phyloP scores from a whole-genome alignment of 2,113 vertebrate genomes.

The Hoplias malabaricus region DNA sequence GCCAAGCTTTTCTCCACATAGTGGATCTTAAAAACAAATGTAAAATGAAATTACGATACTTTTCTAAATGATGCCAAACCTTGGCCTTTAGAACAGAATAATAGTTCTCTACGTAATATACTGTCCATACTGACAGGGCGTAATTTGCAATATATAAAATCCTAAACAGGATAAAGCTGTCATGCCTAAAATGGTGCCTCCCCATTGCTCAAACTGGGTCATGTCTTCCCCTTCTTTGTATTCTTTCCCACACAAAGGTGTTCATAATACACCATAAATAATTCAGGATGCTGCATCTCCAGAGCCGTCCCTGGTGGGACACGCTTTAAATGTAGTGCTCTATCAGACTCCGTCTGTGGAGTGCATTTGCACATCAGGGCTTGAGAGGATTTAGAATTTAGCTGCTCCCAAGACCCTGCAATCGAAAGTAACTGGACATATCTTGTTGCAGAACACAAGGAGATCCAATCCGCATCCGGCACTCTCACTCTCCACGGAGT shows the following conservation, averaged over 20 bases:
- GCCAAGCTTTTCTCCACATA: too few species aligned
- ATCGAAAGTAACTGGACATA: background rate
- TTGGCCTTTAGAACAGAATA: too few species aligned
- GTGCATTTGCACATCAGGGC: background rate
- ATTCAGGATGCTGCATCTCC: background rate
- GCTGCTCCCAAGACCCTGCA: background rate
- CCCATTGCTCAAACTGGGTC: background rate
- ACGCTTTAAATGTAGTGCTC: background rate
- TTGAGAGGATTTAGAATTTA: background rate
- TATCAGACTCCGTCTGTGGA: background rate
- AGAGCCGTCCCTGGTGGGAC: background rate
- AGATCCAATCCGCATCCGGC: slow-evolving; percentile 82
- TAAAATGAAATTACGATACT: too few species aligned
- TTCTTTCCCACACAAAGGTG: slow-evolving; percentile 20
- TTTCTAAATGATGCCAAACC: too few species aligned
- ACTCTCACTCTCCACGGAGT: slow-evolving; percentile 84
- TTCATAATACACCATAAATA: slow-evolving; percentile 7
- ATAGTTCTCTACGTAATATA: background rate
- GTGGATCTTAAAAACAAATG: too few species aligned
- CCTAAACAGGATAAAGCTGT: background rate
- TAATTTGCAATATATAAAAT: background rate
- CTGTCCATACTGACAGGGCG: too few species aligned
- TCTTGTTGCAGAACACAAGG: slow-evolving; percentile 81
- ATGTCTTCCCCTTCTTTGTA: background rate
- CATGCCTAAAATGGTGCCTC: background rate